Percentiles rank a stretch among this genome's conserved stretches.
phyloP scores from a whole-genome alignment of 2,888 invertebrate genomes.

The Clanis bilineata region DNA sequence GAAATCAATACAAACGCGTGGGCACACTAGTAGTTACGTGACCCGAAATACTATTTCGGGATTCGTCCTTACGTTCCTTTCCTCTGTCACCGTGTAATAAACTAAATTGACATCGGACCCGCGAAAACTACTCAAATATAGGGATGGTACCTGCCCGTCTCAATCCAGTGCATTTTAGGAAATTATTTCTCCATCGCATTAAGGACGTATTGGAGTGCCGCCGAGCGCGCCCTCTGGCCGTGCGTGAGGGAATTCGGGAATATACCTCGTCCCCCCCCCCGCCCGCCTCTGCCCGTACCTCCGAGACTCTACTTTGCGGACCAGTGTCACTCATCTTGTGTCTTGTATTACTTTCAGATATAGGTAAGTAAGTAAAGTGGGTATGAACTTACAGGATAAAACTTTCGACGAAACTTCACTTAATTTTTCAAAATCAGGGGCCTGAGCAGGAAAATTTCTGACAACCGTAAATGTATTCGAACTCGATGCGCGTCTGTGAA shows the following conservation, averaged over 20 bases:
- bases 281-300: conserved; percentile 22
- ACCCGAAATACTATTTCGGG: conserved; percentile 2
- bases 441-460: too few relatives aligned
- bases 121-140: conserved; percentile 67
- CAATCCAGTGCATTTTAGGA: conserved; percentile 75
- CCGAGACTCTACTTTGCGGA: conserved; percentile 34
- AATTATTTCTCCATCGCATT: conserved; percentile 76
- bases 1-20: neutral
- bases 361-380: neutral
- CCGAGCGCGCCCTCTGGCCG: conserved; percentile 69
- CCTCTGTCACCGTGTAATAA: conserved; percentile 46
- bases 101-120: conserved; percentile 63
- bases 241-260: conserved; percentile 69
- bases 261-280: conserved; percentile 35
- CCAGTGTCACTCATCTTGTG: conserved; percentile 47
- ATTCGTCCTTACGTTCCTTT: conserved; percentile 22
- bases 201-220: conserved; percentile 66
- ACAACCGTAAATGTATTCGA: too few relatives aligned
- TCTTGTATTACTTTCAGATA: conserved; percentile 19
- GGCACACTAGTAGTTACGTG: neutral
- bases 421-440: too few relatives aligned
- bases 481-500: too few relatives aligned
- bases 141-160: conserved; percentile 49
- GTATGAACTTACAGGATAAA: too few relatives aligned
- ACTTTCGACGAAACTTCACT: too few relatives aligned